phyloP scores from a whole-genome alignment of 2,888 invertebrate species.

The Blera fallax region DNA sequence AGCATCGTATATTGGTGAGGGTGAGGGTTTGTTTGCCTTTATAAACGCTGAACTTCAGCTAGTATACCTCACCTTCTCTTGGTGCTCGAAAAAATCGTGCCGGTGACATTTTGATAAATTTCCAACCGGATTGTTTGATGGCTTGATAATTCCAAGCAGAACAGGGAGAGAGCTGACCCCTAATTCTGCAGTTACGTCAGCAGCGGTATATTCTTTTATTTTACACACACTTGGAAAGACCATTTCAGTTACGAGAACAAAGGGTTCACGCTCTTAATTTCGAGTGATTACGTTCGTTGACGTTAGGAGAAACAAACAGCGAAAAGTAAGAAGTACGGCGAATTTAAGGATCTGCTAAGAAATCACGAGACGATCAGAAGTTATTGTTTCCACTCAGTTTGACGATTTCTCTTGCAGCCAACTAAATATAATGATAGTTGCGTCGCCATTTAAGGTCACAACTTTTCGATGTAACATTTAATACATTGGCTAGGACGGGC shows the following conservation, averaged over 20 bases:
- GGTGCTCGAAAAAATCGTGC: conserved; percentile 53
- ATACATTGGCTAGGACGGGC: background rate
- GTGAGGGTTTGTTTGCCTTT: conserved; percentile 5
- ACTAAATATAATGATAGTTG: background rate
- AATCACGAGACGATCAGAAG: conserved; percentile 62
- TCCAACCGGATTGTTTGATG: conserved; percentile 54
- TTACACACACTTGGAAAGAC: background rate
- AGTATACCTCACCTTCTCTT: background rate
- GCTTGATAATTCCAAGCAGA: conserved; percentile 37
- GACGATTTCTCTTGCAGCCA: background rate
- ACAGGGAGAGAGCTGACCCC: background rate
- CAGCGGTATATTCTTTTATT: background rate
- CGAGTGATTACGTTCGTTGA: conserved; percentile 54
- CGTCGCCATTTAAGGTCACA: conserved; percentile 26
- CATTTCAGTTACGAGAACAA: conserved; percentile 24
- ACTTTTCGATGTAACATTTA: conserved; percentile 36
- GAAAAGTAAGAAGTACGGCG: background rate
- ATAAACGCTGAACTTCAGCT: background rate
- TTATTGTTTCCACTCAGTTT: conserved; percentile 56
- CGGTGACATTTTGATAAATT: conserved; percentile 72
- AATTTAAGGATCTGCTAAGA: conserved; percentile 25
- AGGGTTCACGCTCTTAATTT: conserved; percentile 56
- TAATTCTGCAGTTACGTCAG: conserved; percentile 36
- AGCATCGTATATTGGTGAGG: background rate
- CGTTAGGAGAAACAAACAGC: conserved; percentile 9